Evolutionary conservation across 1,140 invertebrate genomes (phyloP).

Genomic region (Diachasmimorpha longicaudata): DNA sequence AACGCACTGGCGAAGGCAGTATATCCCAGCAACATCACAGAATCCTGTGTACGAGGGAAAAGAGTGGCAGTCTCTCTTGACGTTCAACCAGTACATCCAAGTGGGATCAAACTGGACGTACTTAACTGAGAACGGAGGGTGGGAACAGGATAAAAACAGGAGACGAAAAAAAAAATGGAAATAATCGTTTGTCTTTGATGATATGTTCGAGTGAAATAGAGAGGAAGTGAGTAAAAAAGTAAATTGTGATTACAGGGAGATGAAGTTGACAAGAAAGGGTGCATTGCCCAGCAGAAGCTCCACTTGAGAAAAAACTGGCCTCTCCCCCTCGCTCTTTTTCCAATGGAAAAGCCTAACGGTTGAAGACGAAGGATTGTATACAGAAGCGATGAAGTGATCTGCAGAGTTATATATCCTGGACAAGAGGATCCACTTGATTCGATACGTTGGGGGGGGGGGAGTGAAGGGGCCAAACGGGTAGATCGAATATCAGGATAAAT

Average conservation of each 20-base stretch:
- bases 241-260: not conserved
- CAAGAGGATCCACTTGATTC: not conserved
- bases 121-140: not conserved
- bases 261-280: not conserved
- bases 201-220: no score
- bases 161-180: not conserved
- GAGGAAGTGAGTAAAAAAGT: not conserved
- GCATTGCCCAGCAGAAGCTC: not conserved
- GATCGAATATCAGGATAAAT: conserved; percentile 38
- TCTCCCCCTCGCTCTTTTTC: not conserved
- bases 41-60: not conserved
- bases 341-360: conserved; percentile 31
- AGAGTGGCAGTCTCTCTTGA: not conserved
- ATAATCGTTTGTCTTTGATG: not conserved
- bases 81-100: not conserved
- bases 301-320: not conserved
- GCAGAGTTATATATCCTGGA: no score
- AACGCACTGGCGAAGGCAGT: not conserved
- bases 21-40: not conserved
- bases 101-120: conserved; percentile 1
- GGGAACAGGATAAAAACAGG: not conserved
- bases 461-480: conserved; percentile 20
- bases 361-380: not conserved
- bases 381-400: no score
- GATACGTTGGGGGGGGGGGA: not conserved